These are phyloP conservation scores for Lepilemur septentrionalis DNA, from an alignment of 2,797 vertebrate genomes.

Conservation along the genomic window DNA sequence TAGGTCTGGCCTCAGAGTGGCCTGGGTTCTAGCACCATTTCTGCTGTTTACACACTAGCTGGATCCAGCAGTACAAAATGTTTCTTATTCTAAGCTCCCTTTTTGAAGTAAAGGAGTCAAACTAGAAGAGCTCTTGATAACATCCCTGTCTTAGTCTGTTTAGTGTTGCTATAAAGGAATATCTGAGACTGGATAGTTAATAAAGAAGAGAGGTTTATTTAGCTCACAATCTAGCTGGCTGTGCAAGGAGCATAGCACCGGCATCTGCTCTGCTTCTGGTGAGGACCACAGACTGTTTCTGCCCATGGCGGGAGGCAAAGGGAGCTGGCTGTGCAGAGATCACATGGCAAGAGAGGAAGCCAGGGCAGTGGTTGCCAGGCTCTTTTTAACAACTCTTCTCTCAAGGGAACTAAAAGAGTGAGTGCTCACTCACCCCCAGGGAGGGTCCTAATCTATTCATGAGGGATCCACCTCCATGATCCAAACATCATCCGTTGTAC, in stretches of 20 bases:
- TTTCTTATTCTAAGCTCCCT: not conserved
- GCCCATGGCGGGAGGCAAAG: not conserved
- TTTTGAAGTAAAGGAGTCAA: not conserved
- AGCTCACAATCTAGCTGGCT: not conserved
- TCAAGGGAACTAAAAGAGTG: not conserved
- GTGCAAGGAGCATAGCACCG: not conserved
- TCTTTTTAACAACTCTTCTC: not conserved
- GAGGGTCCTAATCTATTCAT: not conserved
- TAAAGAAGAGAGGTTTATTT: not conserved
- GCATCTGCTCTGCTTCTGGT: not conserved
- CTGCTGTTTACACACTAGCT: not conserved
- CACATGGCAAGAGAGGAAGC: not conserved
- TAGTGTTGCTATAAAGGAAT: not conserved
- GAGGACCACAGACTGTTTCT: not conserved
- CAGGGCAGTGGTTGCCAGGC: not conserved
- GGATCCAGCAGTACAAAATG: not conserved
- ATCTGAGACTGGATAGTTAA: not conserved
- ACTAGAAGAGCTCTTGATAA: not conserved
- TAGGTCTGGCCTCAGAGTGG: not conserved
- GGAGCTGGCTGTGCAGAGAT: not conserved
- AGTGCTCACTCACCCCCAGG: not conserved
- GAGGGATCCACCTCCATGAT: not conserved
- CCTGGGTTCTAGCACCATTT: not conserved
- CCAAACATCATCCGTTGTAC: not conserved
- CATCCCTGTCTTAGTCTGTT: not conserved